These are phyloP conservation scores for Alfaro cultratus DNA, from an alignment of 2,797 vertebrate genomes.

Conservation along the genomic window DNA sequence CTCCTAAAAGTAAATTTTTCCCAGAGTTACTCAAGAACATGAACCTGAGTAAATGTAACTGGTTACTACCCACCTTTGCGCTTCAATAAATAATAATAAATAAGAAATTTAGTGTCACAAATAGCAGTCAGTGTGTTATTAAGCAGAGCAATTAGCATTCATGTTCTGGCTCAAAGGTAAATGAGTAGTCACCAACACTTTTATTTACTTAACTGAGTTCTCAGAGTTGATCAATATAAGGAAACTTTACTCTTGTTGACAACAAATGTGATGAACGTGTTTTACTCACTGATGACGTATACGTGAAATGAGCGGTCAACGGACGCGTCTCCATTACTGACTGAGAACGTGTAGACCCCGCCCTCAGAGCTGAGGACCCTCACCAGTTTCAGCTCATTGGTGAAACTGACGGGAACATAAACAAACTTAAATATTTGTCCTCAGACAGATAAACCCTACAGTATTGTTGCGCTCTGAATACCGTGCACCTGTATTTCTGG, in stretches of 20 bases:
- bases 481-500: conserved; percentile 87
- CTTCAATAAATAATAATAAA: background rate
- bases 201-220: background rate
- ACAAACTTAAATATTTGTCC: background rate
- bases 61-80: too few relatives aligned
- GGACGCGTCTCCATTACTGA: conserved; percentile 87
- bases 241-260: background rate
- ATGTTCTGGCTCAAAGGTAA: background rate
- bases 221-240: background rate
- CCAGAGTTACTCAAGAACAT: too few relatives aligned
- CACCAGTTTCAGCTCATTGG: conserved; percentile 90
- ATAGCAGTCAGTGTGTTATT: background rate
- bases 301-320: conserved; percentile 87
- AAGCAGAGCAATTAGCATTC: background rate
- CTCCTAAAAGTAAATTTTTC: too few relatives aligned
- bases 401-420: conserved; percentile 78
- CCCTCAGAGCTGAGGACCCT: conserved; percentile 91
- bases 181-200: background rate
- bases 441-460: background rate
- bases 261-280: background rate
- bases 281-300: conserved; percentile 93
- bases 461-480: background rate
- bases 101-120: background rate
- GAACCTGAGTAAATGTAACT: too few relatives aligned
- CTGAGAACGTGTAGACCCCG: conserved; percentile 91